Evolutionary conservation across 2,888 invertebrate genomes (phyloP), one percentile per base, ranked within the genome.

Genomic region (Plebejus melissa): DNA sequence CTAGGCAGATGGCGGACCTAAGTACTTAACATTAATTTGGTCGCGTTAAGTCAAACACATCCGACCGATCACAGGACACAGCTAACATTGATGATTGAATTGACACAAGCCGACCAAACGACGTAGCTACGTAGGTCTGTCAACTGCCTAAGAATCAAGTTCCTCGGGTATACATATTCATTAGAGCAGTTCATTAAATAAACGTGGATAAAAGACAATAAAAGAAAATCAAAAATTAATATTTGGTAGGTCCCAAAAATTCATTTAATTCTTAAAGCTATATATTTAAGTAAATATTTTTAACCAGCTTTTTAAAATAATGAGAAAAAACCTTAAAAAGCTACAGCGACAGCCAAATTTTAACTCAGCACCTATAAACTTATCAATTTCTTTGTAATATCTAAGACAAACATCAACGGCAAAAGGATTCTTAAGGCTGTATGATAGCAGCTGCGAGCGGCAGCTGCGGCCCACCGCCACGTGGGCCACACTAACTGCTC

Each of bases 381-480:
- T 28, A 28, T 9, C 60, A 60, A 60, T 32, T 4, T 65, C 65
- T 65, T 65, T 65, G 65, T 32, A 65, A 65, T 5, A 65, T 65
- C 65, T 65, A 65, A 4, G 1, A 32, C 36, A 65, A 9, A 65
- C 36, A 65, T 65, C 65, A 65, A 65, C 32, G 65, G 32, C 65
- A 36, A 65, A 65, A 65, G 65, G 65, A 65, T 65, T 65, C 16
- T 65, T 65, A 65, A 65, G 65, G 65, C 65, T 65, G 32, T 65
- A 65, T 32, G 65, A 5, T 36, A 32, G 65, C 65, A 65, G 65
- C 65, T 65, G 65, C 36, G 13, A 0, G 60, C 1, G 60, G 32
- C 65, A 65, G 32, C 65, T 65, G 65, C 65, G 36, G 32, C 65
- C 65, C 13, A 36, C 32, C 22, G 65, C 13, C 65, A 36, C 65